phyloP scores from a whole-genome alignment of 2,888 invertebrate genomes.

The Parnassius mnemosyne region DNA sequence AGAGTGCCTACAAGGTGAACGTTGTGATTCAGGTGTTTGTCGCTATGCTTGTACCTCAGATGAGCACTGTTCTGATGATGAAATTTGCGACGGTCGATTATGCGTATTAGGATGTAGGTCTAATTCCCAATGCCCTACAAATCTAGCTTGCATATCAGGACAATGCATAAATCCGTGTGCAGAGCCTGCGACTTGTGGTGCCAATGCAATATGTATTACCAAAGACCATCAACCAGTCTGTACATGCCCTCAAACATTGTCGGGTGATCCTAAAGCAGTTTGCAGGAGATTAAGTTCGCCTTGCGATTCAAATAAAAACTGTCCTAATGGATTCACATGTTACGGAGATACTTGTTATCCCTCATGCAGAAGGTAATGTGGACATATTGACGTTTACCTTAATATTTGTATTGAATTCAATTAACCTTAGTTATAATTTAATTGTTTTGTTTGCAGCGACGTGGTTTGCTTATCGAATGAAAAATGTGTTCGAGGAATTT shows the following conservation, averaged over 20 bases:
- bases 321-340: constrained; percentile 86
- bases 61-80: constrained; percentile 92
- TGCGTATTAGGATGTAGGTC: constrained; percentile 91
- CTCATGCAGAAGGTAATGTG: constrained; percentile 85
- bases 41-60: constrained; percentile 91
- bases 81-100: constrained; percentile 90
- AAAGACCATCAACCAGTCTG: constrained; percentile 87
- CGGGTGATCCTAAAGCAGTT: constrained; percentile 87
- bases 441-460: constrained; percentile 80
- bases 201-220: constrained; percentile 88
- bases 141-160: constrained; percentile 87
- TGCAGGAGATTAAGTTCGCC: constrained; percentile 85
- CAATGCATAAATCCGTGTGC: constrained; percentile 89
- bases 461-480: constrained; percentile 91
- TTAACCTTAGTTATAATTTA: background rate
- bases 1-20: constrained; percentile 91
- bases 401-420: background rate
- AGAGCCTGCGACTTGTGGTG: constrained; percentile 89
- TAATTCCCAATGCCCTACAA: constrained; percentile 86
- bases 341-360: constrained; percentile 89
- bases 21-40: constrained; percentile 88
- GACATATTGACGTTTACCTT: background rate
- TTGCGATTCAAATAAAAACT: constrained; percentile 85
- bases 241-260: constrained; percentile 84
- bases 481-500: constrained; percentile 90